Conservation (phyloP, 2,113 vertebrate genomes). For the Callospermophilus lateralis region DNA sequence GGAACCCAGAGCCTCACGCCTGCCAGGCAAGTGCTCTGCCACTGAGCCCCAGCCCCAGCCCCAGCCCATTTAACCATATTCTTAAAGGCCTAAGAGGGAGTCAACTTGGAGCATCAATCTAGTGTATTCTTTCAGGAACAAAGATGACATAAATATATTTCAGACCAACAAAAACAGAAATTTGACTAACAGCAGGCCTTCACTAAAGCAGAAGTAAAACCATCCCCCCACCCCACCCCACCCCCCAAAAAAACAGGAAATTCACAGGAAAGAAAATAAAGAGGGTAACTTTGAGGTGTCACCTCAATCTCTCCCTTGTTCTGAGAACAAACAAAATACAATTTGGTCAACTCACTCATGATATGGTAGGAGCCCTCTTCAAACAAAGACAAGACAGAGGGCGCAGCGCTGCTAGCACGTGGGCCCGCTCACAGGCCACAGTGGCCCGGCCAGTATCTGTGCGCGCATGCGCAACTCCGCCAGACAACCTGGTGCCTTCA, state of each 20-base stretch:
- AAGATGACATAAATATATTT: constrained; percentile 52
- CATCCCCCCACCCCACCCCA: no score
- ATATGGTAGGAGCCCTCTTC: no score
- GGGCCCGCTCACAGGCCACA: no score
- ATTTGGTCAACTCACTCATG: neutral
- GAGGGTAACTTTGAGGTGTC: neutral
- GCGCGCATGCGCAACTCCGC: no score
- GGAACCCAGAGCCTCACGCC: no score
- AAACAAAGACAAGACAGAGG: no score
- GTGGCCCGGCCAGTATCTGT: no score
- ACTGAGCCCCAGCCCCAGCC: no score
- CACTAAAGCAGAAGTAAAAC: neutral
- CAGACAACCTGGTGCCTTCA: no score
- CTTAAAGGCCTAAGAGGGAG: neutral
- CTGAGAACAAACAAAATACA: neutral
- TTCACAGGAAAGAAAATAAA: neutral
- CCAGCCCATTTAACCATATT: neutral
- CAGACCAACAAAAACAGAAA: constrained; percentile 20
- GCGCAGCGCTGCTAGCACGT: no score
- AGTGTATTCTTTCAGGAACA: neutral
- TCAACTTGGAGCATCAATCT: neutral
- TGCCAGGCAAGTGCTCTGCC: no score
- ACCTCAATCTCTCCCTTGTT: neutral
- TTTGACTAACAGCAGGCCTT: neutral
- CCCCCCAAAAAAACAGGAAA: neutral